Conservation (phyloP, 2,888 invertebrate genomes). For the Furcula furcula region DNA sequence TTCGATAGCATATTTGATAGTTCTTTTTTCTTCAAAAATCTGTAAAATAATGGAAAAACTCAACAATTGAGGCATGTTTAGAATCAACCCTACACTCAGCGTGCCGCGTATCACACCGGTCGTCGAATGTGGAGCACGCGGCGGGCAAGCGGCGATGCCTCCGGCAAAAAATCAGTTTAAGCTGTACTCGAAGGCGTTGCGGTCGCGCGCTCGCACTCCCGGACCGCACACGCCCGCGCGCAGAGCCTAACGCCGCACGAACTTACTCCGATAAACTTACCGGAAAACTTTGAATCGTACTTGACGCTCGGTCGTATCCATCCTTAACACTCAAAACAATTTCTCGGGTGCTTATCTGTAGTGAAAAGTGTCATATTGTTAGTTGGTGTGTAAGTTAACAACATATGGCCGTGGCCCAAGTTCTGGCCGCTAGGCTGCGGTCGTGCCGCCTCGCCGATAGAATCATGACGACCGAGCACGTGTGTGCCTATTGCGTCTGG, state of each 20-base stretch:
- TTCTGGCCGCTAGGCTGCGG: conserved; percentile 51
- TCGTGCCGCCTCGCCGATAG: conserved; percentile 63
- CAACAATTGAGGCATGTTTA: conserved; percentile 7
- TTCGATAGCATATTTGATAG: too few species aligned
- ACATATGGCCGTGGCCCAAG: conserved; percentile 73
- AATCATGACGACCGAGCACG: conserved; percentile 67
- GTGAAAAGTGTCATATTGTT: conserved; percentile 65
- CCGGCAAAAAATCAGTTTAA: conserved; percentile 80
- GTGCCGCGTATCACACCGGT: conserved; percentile 71
- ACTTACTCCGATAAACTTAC: conserved; percentile 33
- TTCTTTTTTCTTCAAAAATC: too few species aligned
- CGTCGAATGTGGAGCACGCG: conserved; percentile 76
- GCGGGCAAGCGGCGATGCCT: conserved; percentile 69
- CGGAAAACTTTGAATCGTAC: conserved; percentile 25
- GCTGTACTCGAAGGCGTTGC: conserved; percentile 65
- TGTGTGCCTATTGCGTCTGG: conserved; percentile 67
- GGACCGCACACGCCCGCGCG: conserved; percentile 35
- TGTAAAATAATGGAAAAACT: conserved; percentile 13
- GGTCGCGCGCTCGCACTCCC: conserved; percentile 63
- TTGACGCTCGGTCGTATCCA: conserved; percentile 10
- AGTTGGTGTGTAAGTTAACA: conserved; percentile 65
- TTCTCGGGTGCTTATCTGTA: conserved; percentile 38
- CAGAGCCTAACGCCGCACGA: conserved; percentile 21
- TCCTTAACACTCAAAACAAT: conserved; percentile 10
- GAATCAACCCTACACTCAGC: conserved; percentile 45